A percentile compares a stretch with the other conserved stretches of the same genome.
phyloP scores from a whole-genome alignment of 2,888 invertebrate genomes.

The Disparrhopalites patrizii region DNA sequence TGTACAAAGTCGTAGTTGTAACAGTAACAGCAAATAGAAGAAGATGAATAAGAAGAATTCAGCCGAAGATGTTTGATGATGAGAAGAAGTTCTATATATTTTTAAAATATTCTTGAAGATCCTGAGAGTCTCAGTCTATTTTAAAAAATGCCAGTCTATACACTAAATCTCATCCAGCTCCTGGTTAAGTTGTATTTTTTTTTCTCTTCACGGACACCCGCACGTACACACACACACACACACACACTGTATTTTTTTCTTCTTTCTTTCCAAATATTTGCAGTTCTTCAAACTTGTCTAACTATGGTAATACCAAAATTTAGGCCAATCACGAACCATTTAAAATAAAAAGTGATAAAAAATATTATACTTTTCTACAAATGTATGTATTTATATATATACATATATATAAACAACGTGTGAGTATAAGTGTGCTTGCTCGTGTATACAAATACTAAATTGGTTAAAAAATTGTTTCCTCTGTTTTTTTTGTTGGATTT shows the following conservation, averaged over 20 bases:
- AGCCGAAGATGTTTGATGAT: too few species aligned
- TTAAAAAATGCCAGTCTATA: neutral
- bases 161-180: conserved; percentile 10
- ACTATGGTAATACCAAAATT: conserved; percentile 10
- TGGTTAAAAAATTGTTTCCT: too few species aligned
- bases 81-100: too few species aligned
- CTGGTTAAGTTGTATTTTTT: too few species aligned
- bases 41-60: too few species aligned
- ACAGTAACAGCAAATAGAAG: too few species aligned
- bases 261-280: neutral
- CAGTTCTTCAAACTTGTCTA: neutral
- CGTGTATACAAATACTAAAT: neutral
- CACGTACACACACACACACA: neutral
- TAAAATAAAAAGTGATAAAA: too few species aligned
- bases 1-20: too few species aligned
- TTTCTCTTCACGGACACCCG: conserved; percentile 1
- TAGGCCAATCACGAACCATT: conserved; percentile 8
- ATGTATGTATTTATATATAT: too few species aligned
- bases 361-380: neutral
- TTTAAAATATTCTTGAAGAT: too few species aligned
- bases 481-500: too few species aligned
- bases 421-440: neutral
- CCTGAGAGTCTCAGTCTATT: too few species aligned
- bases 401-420: neutral
- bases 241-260: neutral